phyloP scores from a whole-genome alignment of 2,797 vertebrate genomes.

The Urocyon cinereoargenteus region DNA sequence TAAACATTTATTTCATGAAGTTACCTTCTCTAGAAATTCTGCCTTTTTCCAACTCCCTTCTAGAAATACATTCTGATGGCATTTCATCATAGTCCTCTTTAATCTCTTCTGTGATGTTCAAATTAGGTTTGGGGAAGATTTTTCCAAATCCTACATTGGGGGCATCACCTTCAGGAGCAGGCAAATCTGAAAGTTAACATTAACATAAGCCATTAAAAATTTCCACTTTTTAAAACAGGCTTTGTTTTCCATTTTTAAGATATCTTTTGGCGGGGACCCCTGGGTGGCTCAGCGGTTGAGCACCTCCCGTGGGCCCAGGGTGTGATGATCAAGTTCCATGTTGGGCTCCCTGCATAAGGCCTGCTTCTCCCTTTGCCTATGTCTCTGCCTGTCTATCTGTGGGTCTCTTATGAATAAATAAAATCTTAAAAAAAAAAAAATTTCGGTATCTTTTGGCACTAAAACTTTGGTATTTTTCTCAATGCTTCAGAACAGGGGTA shows the following conservation, averaged over 20 bases:
- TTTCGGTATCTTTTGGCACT: background rate
- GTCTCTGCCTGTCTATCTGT: too few relatives aligned
- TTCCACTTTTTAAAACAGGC: background rate
- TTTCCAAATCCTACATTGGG: conserved; percentile 94
- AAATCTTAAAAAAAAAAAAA: too few relatives aligned
- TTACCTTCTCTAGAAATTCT: conserved; percentile 95
- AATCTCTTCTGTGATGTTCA: conserved; percentile 89
- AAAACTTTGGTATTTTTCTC: background rate
- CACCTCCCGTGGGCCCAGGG: too few relatives aligned
- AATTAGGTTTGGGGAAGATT: conserved; percentile 92
- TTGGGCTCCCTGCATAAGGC: too few relatives aligned
- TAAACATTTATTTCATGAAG: background rate
- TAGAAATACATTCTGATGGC: conserved; percentile 94
- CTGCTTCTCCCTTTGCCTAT: too few relatives aligned
- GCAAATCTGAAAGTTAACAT: conserved; percentile 81
- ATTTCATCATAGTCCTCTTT: conserved; percentile 91
- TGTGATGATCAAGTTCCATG: too few relatives aligned
- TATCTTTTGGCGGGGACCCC: background rate
- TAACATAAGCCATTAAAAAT: conserved; percentile 40
- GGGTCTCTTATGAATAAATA: too few relatives aligned
- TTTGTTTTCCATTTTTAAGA: background rate
- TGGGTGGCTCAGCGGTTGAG: too few relatives aligned
- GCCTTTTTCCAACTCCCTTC: conserved; percentile 95
- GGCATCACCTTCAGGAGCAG: conserved; percentile 70
- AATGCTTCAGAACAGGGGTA: background rate